Percentiles rank a stretch among this genome's conserved stretches.
Evolutionary conservation across 2,888 invertebrate species (phyloP).

Genomic region (Phasia obesa): DNA sequence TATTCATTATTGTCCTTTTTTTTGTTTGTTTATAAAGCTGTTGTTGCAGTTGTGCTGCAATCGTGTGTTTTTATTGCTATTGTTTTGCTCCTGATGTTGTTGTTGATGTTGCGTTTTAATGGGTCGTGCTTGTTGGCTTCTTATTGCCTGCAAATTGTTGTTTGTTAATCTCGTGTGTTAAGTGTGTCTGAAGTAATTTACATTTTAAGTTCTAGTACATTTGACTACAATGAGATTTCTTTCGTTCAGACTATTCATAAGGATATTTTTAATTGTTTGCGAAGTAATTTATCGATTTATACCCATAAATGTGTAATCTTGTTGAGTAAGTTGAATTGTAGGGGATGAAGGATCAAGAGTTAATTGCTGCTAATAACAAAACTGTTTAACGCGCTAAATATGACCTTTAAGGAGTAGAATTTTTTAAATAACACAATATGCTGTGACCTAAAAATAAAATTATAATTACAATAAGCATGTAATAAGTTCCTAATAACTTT

Average conservation of each 20-base stretch:
- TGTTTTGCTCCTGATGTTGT: constrained; percentile 21
- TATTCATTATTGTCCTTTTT: constrained; percentile 61
- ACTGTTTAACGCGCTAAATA: too few relatives aligned
- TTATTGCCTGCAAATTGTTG: constrained; percentile 66
- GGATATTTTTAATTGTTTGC: constrained; percentile 17
- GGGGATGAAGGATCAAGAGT: too few relatives aligned
- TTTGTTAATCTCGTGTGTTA: constrained; percentile 66
- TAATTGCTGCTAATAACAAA: too few relatives aligned
- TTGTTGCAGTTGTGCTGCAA: constrained; percentile 35
- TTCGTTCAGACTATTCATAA: constrained; percentile 5
- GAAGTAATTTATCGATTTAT: background rate
- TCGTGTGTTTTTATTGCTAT: constrained; percentile 30
- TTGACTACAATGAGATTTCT: too few relatives aligned
- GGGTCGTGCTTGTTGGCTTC: constrained; percentile 63
- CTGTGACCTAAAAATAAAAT: too few relatives aligned
- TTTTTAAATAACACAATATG: too few relatives aligned
- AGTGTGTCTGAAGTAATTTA: constrained; percentile 68
- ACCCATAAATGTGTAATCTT: too few relatives aligned
- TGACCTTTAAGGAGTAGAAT: too few relatives aligned
- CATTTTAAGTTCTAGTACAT: constrained; percentile 40
- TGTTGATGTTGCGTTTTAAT: constrained; percentile 60
- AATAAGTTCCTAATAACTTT: too few relatives aligned
- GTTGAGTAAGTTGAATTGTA: too few relatives aligned
- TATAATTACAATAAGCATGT: too few relatives aligned
- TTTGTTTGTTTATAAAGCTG: constrained; percentile 9